Evolutionary conservation across 64 coral and sea anemone genomes (phyloP).

Genomic region (Astreopora myriophthalma): DNA sequence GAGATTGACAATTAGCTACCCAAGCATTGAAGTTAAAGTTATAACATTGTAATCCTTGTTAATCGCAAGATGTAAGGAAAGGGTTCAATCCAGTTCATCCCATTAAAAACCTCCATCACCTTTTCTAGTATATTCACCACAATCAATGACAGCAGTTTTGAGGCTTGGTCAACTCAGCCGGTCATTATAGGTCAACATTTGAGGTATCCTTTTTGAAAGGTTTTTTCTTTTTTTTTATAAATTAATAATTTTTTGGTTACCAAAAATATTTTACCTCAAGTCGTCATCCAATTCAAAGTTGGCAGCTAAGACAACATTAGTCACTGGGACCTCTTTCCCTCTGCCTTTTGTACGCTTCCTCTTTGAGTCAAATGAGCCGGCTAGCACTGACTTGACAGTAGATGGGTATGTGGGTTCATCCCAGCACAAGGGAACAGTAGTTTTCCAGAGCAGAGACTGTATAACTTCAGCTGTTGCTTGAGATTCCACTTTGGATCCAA

Average conservation of each 20-base stretch:
- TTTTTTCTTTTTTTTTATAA: background rate
- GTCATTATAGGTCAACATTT: too few species aligned
- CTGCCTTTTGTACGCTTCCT: slow-evolving; percentile 34
- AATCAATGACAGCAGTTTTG: too few species aligned
- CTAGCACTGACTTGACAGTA: background rate
- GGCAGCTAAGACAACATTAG: slow-evolving; percentile 19
- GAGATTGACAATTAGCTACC: too few species aligned
- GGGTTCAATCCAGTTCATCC: too few species aligned
- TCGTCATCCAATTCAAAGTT: slow-evolving; percentile 50
- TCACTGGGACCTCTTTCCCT: slow-evolving; percentile 46
- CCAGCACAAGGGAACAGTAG: slow-evolving; percentile 36
- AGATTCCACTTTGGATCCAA: slow-evolving; percentile 17
- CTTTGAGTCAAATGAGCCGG: slow-evolving; percentile 36
- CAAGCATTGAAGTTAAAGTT: too few species aligned
- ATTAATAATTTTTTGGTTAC: background rate
- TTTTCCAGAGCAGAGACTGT: slow-evolving; percentile 23
- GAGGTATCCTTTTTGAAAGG: too few species aligned
- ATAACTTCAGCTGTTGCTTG: slow-evolving; percentile 42
- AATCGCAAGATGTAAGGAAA: too few species aligned
- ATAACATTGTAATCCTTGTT: too few species aligned
- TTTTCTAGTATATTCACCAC: too few species aligned
- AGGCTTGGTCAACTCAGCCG: too few species aligned
- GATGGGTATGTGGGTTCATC: slow-evolving; percentile 53
- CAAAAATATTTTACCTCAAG: background rate
- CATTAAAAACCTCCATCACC: too few species aligned